Evolutionary conservation across 1,140 invertebrate species (phyloP), one percentile per base, ranked within the genome.

Genomic region (Diabrotica virgifera): DNA sequence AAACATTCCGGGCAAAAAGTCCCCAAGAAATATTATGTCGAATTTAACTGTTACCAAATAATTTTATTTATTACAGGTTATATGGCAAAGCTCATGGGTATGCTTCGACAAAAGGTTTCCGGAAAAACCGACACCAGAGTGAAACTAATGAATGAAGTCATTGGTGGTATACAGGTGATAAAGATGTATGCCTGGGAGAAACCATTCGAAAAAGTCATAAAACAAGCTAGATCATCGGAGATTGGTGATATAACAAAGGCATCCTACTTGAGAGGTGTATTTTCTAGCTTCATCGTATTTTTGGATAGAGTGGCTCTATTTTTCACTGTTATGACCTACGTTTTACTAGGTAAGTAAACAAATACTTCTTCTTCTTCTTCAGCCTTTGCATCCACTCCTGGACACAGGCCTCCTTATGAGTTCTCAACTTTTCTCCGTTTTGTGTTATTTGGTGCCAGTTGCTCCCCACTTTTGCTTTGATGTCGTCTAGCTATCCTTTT

Each of bases 141-240:
- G 9, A 85, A 89, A 52, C 76, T 91, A n/a, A 93, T 93, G 90
- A 91, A 86, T 71, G 91, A 94, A 80, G 83, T 94, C 13, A 84
- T 93, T 24, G 76, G 82, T 59, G 87, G 86, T 50, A 88, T 89
- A 67, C 84, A 88, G 78, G 86, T 93, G 0, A 89, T 94, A 13
- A 93, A 93, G 80, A 92, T 93, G 89, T 91, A 90, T 69, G 86
- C 87, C 2, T 91, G 89, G 89, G 89, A 91, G 71, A 85, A 83
- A 63, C 87, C 89, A 5, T 90, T 90, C 62, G 82, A 83, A 60
- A 81, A 80, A 36, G 80, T 87, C 0, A 82, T 88, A 0, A 78
- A 80, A 6, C 59, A 72, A 7, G 82, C 82, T 5, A 76, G 90
- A 65, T 79, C 80, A 9, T 75, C 82, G 24, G 90, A 94, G 79